A percentile compares a stretch with the other conserved stretches of the same genome.
Conservation (phyloP, 2,113 vertebrate genomes). For the Anarhynchus alexandrinus region DNA sequence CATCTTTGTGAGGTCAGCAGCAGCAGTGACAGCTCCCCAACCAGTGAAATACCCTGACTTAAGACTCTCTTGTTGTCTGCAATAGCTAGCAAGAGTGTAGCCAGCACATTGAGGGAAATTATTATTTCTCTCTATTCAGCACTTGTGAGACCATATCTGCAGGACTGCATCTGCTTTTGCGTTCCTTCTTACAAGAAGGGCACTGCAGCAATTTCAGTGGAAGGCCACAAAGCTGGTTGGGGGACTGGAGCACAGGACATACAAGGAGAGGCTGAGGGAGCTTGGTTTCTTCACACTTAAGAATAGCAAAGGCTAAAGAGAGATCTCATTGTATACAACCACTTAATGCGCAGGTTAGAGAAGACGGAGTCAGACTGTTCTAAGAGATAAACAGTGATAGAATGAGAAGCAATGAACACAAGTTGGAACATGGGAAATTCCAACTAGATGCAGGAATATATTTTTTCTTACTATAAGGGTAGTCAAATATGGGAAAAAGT, state of each 20-base stretch:
- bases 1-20: background rate
- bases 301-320: background rate
- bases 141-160: rapidly evolving
- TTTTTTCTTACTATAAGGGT: background rate
- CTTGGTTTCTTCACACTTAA: background rate
- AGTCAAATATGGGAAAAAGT: background rate
- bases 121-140: background rate
- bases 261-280: background rate
- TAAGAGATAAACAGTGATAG: background rate
- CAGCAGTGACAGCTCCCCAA: rapidly evolving
- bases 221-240: background rate
- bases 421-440: background rate
- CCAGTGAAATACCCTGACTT: background rate
- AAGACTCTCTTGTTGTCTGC: background rate
- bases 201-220: background rate
- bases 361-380: background rate
- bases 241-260: background rate
- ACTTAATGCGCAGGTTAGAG: background rate
- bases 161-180: background rate
- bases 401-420: background rate
- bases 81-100: background rate
- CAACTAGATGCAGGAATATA: background rate
- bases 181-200: background rate
- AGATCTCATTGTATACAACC: background rate
- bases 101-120: background rate